Conservation (phyloP, 2,888 invertebrate species). For the Hypomecis atomaria region DNA sequence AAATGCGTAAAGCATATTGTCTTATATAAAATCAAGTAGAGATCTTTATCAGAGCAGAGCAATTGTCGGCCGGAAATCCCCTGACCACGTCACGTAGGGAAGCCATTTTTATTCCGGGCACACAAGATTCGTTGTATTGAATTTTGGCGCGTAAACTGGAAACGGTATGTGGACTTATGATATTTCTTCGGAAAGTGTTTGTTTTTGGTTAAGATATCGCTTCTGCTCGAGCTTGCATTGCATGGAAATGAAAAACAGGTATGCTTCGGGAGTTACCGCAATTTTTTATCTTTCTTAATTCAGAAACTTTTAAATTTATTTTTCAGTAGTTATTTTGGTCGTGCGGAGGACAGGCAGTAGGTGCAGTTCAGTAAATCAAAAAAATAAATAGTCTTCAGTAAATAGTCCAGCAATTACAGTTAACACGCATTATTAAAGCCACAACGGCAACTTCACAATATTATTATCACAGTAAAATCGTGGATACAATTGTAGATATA, state of each 20-base stretch:
- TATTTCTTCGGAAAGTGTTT: conserved; percentile 29
- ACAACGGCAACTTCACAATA: no score
- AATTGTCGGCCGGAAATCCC: conserved; percentile 32
- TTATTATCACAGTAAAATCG: no score
- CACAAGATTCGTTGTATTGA: conserved; percentile 32
- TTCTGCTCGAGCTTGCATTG: conserved; percentile 1
- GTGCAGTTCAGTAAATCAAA: no score
- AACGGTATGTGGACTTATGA: conserved; percentile 32
- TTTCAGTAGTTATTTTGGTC: no score
- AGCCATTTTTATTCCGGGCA: conserved; percentile 33
- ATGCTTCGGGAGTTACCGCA: no score
- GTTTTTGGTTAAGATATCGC: conserved; percentile 18
- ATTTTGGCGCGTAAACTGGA: conserved; percentile 33
- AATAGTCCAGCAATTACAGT: no score
- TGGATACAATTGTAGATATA: no score
- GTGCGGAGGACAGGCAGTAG: no score
- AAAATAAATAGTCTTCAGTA: no score
- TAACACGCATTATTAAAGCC: no score
- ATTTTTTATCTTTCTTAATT: no score
- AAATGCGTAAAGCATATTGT: conserved; percentile 20
- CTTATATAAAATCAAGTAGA: conserved; percentile 30
- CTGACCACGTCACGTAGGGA: conserved; percentile 28
- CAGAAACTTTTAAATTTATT: no score
- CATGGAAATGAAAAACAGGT: not conserved
- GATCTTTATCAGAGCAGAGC: conserved; percentile 30